Conservation (phyloP, 2,797 vertebrate genomes). For the Arctocebus calabarensis region DNA sequence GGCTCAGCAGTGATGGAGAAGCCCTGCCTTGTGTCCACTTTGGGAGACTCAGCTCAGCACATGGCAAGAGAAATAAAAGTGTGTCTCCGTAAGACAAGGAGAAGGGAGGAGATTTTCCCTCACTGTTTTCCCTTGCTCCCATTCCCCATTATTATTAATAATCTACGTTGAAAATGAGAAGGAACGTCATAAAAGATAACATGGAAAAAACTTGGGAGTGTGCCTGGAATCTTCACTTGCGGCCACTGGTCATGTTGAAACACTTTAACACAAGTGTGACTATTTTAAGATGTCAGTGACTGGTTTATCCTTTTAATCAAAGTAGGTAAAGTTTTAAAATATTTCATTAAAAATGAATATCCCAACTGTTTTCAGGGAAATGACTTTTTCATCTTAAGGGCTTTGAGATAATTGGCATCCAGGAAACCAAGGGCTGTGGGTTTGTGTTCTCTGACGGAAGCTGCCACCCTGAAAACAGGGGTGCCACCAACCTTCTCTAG, state of each 20-base stretch:
- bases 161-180: neutral
- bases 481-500: neutral
- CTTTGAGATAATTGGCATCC: conserved; percentile 68
- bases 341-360: conserved; percentile 60
- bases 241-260: neutral
- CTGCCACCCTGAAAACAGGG: neutral
- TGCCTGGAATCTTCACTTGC: neutral
- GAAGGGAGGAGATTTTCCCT: neutral
- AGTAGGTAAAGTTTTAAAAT: conserved; percentile 52
- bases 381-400: conserved; percentile 35
- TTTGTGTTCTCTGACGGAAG: neutral
- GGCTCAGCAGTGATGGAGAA: neutral
- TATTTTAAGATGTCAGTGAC: conserved; percentile 33
- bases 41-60: neutral
- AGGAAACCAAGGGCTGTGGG: neutral
- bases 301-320: conserved; percentile 59
- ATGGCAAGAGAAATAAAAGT: neutral
- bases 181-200: neutral
- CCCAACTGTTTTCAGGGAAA: conserved; percentile 48
- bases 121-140: neutral
- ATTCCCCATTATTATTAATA: neutral
- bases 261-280: neutral
- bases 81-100: neutral
- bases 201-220: neutral
- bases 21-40: neutral